Conservation (phyloP, 2,888 invertebrate genomes). For the Agapostemon virescens region DNA sequence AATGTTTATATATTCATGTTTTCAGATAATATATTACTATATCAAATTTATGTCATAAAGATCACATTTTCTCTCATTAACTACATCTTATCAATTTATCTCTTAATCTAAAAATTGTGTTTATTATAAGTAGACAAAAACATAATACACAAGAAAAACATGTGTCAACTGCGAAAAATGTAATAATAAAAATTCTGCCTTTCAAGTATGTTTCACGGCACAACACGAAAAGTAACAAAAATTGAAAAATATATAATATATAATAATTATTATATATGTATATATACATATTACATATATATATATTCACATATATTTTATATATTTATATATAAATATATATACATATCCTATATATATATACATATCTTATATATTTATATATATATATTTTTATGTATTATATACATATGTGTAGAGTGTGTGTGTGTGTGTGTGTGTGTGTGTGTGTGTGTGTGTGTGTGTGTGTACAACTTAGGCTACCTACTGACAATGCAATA, state of each 20-base stretch:
- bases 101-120: neutral
- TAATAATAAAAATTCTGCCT: constrained; percentile 4
- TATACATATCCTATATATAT: too few species aligned
- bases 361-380: too few species aligned
- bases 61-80: constrained; percentile 2
- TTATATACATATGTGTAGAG: too few species aligned
- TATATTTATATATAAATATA: too few species aligned
- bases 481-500: constrained; percentile 34
- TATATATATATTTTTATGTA: too few species aligned
- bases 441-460: too few species aligned
- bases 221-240: constrained; percentile 3
- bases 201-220: neutral
- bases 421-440: too few species aligned
- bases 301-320: too few species aligned
- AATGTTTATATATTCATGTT: neutral
- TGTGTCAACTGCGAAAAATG: constrained; percentile 19
- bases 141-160: constrained; percentile 35
- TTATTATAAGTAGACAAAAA: constrained; percentile 32
- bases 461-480: neutral
- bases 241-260: constrained; percentile 17
- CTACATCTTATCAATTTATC: neutral
- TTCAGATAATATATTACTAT: constrained; percentile 4
- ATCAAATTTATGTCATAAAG: neutral
- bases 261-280: too few species aligned
- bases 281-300: too few species aligned